phyloP scores from a whole-genome alignment of 1,140 invertebrate genomes.

The Agrilus planipennis region DNA sequence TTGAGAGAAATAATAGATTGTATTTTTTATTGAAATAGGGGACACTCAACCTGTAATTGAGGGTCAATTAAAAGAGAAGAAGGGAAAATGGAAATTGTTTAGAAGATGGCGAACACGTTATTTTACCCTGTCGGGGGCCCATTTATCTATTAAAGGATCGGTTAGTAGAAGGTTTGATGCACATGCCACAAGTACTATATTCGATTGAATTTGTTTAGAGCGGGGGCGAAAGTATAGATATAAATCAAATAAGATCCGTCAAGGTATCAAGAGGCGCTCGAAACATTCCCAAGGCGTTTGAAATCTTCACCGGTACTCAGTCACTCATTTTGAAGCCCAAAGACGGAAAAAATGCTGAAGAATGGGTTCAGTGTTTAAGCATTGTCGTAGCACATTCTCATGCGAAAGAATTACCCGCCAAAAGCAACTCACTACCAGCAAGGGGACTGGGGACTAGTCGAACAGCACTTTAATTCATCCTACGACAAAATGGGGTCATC shows the following conservation, averaged over 20 bases:
- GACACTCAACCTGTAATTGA: slow-evolving; percentile 67
- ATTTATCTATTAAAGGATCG: slow-evolving; percentile 76
- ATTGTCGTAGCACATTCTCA: slow-evolving; percentile 78
- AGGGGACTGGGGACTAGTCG: slow-evolving; percentile 39
- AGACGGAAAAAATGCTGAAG: slow-evolving; percentile 86
- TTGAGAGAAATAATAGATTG: background rate
- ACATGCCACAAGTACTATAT: background rate
- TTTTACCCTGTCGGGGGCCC: slow-evolving; percentile 84
- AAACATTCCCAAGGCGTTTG: slow-evolving; percentile 89
- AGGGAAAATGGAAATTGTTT: slow-evolving; percentile 84
- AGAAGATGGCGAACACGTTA: slow-evolving; percentile 84
- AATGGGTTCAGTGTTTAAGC: slow-evolving; percentile 85
- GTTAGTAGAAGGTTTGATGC: slow-evolving; percentile 43
- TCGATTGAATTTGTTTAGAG: slow-evolving; percentile 38
- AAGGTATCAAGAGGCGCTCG: slow-evolving; percentile 74
- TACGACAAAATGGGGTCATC: too few relatives aligned
- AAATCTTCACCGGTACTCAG: slow-evolving; percentile 89
- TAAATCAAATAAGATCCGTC: slow-evolving; percentile 85
- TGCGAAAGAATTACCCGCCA: slow-evolving; percentile 51
- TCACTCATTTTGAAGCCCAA: slow-evolving; percentile 86
- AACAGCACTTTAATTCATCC: slow-evolving; percentile 21
- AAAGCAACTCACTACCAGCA: slow-evolving; percentile 54
- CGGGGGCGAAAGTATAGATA: slow-evolving; percentile 63
- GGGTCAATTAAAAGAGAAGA: slow-evolving; percentile 91
- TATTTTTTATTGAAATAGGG: slow-evolving; percentile 18